These are phyloP conservation scores for Rhizoglyphus robini DNA, from an alignment of 1,140 invertebrate genomes.

Conservation along the genomic window DNA sequence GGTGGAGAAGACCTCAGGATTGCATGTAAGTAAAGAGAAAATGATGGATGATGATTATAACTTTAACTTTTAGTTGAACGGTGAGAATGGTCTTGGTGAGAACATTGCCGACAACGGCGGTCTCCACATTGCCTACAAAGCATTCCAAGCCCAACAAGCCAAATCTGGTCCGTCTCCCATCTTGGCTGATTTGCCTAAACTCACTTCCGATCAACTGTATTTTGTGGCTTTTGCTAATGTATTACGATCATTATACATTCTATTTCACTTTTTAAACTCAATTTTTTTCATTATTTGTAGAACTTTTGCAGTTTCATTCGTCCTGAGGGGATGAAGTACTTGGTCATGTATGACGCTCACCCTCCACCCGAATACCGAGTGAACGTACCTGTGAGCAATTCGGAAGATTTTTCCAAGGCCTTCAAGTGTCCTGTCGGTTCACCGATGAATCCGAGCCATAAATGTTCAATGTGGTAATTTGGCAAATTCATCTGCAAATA, in stretches of 20 bases:
- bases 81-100: constrained; percentile 19
- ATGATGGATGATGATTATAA: background rate
- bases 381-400: constrained; percentile 46
- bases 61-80: constrained; percentile 28
- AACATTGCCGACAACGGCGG: constrained; percentile 38
- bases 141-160: constrained; percentile 18
- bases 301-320: constrained; percentile 27
- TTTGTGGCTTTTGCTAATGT: constrained; percentile 25
- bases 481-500: too few species aligned
- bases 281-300: constrained; percentile 8
- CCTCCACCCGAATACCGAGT: constrained; percentile 32
- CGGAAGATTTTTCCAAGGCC: constrained; percentile 39
- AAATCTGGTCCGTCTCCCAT: constrained; percentile 2
- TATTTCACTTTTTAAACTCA: background rate
- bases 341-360: constrained; percentile 27
- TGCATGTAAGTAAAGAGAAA: background rate
- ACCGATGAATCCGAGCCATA: constrained; percentile 44
- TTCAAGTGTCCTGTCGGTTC: constrained; percentile 40
- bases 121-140: constrained; percentile 41
- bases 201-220: constrained; percentile 24
- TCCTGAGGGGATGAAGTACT: constrained; percentile 26
- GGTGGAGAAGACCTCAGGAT: background rate
- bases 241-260: too few species aligned
- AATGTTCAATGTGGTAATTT: constrained; percentile 46
- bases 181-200: constrained; percentile 18